Evolutionary conservation across 2,113 vertebrate genomes (phyloP), one percentile per base, ranked within the genome.

Genomic region (Polypterus senegalus): DNA sequence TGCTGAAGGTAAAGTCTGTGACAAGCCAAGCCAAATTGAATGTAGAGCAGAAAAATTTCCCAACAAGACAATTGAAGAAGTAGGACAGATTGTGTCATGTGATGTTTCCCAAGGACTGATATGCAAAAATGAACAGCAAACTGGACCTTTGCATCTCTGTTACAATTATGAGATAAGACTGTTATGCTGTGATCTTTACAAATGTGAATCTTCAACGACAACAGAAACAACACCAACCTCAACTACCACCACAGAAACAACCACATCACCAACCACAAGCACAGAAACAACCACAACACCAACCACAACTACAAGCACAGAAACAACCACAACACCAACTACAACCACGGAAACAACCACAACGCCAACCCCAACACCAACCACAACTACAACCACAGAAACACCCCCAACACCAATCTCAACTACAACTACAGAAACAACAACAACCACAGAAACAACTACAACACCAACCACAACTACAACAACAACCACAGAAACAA

Each of bases 1-100:
- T 3, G 64, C 46, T 0, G 79, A 77, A 1, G 71, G 68, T 55
- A 10, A 1, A 0, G 1, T 83, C 54, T 83, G 83, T 10, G 49
- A 0, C 0, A 58, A 3, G 0, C 77, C 73, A 0, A 66, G 60
- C 44, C 3, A 68, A 27, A 74, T 85, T 61, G 52, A 79, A 62
- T 83, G 83, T 59, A 69, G 44, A 0, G 78, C 78, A 0, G 63
- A 76, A 67, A 56, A n/a, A 10, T 65, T 66, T 45, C 77, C 67
- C 0, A 64, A 69, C 0, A 1, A 67, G 4, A 4, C 56, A 47
- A 46, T 82, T 7, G 7, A 60, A 0, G 0, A 48, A 0, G 48
- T 79, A 45, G 78, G 72, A 3, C 81, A 81, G 70, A 72, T 75
- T 47, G 75, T 81, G 47, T 65, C 62, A 54, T 82, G 83, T 3